A percentile compares a stretch with the other conserved stretches of the same genome.
These are phyloP conservation scores for Rhinoraja longicauda DNA, from an alignment of 2,797 vertebrate species.

Conservation along the genomic window DNA sequence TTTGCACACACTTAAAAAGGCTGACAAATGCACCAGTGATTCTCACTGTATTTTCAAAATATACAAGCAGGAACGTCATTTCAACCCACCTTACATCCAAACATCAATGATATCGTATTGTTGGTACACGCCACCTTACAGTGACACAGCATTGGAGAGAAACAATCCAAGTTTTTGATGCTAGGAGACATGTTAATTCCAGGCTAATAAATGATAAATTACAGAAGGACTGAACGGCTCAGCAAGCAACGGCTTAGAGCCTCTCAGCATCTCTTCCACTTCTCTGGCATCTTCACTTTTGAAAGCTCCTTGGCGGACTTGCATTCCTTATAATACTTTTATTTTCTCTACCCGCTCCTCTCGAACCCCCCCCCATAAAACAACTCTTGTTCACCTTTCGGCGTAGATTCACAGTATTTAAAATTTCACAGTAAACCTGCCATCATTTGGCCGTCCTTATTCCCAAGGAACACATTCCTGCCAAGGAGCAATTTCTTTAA, in stretches of 20 bases:
- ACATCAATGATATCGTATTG: constrained; percentile 79
- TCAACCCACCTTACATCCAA: constrained; percentile 81
- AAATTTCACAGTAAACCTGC: constrained; percentile 40
- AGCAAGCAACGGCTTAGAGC: constrained; percentile 30
- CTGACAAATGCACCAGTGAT: constrained; percentile 16
- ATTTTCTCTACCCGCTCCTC: constrained; percentile 37
- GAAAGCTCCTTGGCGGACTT: constrained; percentile 31
- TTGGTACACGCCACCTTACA: constrained; percentile 81
- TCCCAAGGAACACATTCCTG: constrained; percentile 32
- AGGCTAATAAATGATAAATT: constrained; percentile 34
- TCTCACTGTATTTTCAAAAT: background rate
- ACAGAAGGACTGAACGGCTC: constrained; percentile 32
- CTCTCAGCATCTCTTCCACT: constrained; percentile 7
- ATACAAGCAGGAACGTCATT: constrained; percentile 40
- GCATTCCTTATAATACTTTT: constrained; percentile 45
- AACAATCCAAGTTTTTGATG: constrained; percentile 74
- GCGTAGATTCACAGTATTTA: background rate
- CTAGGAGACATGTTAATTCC: constrained; percentile 63
- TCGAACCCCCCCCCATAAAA: background rate
- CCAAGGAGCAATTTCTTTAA: constrained; percentile 36
- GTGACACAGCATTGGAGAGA: constrained; percentile 77
- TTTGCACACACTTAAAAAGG: background rate
- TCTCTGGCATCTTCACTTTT: constrained; percentile 28
- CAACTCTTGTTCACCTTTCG: constrained; percentile 16
- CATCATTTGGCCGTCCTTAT: constrained; percentile 40